Base-by-base conservation (phyloP, 2,888 invertebrate genomes). In the Agrochola circellaris region DNA sequence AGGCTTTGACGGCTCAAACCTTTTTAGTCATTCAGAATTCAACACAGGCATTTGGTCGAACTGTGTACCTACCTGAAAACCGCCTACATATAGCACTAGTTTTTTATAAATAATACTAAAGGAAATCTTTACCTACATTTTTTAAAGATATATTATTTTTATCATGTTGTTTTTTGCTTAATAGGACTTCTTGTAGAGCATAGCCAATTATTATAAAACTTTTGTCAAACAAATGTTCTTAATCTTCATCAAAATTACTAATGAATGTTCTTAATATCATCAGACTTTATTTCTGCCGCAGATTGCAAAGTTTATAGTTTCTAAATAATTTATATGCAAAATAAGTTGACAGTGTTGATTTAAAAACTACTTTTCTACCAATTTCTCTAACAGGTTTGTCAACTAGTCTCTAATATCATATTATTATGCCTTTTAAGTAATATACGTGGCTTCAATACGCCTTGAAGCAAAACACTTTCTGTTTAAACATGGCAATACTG, bases 1-100 rank as follows among this genome's bases (percentile, higher is more conserved):
- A 26, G 73, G 68, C 73, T 85, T 69, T 73, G 64, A 62, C 51
- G 60, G 71, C 64, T 73, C 76, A 75, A 83, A 81, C 75, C 65
- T 71, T 81, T 84, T 85, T 69, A 75, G 81, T 69, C 64, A 73
- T 83, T 65, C 72, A 81, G 68, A 82, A 84, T 81, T 73, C 65
- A 84, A 84, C 60, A 64, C 84, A 51, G 67, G 60, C 71, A 60
- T 82, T 82, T 84, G 45, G 9, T 60, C 65, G 54, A 58, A 66
- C 42, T 79, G 38, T 56, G 65, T 83, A 51, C 20, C 34, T 66
- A 76, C 69, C 69, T 77, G 77, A 68, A 26, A 51, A 58, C 68
- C 56, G 20, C 30, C 83, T 26, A 58, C 11, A 30, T 62, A 30
- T 51, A 34, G 5, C 7, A 38, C n/a, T 65, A 58, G 34, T 20